Evolutionary conservation across 2,888 invertebrate genomes (phyloP).

Genomic region (Strigamia transsilvanica): DNA sequence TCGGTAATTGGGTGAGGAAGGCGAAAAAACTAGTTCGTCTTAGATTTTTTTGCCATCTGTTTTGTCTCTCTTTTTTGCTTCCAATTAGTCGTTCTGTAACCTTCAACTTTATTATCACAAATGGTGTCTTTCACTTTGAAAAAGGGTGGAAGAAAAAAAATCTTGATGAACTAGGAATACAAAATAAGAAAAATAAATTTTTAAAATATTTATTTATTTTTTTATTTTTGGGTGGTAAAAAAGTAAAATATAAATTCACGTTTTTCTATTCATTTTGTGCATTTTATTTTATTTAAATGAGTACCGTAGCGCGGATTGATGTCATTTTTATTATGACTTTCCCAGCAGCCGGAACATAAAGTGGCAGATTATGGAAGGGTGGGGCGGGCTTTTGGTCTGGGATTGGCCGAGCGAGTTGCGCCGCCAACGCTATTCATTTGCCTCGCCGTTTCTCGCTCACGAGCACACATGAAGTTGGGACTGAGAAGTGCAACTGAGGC

Average conservation of each 20-base stretch:
- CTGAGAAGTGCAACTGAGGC: not conserved
- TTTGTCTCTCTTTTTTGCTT: slow-evolving; percentile 10
- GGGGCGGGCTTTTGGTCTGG: slow-evolving; percentile 14
- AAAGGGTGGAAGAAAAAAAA: not conserved
- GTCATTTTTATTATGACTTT: slow-evolving; percentile 28
- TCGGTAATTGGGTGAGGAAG: not conserved
- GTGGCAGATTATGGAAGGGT: slow-evolving; percentile 34
- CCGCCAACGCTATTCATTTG: slow-evolving; percentile 7
- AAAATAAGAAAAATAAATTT: not conserved
- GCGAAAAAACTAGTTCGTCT: not conserved
- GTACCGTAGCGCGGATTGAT: not conserved
- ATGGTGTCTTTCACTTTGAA: slow-evolving; percentile 38
- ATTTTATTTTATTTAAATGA: not conserved
- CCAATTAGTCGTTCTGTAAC: not conserved
- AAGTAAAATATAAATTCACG: not conserved
- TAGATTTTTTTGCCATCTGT: not conserved
- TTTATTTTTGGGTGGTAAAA: not conserved
- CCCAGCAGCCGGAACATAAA: slow-evolving; percentile 5
- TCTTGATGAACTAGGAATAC: not conserved
- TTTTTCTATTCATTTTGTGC: too few relatives aligned
- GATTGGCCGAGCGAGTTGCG: slow-evolving; percentile 43
- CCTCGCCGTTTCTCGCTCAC: not conserved
- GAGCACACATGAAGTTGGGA: slow-evolving; percentile 21
- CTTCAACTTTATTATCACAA: slow-evolving; percentile 43
- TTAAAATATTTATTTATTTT: not conserved